Conservation (phyloP, 2,113 vertebrate species). For the Miniopterus natalensis region DNA sequence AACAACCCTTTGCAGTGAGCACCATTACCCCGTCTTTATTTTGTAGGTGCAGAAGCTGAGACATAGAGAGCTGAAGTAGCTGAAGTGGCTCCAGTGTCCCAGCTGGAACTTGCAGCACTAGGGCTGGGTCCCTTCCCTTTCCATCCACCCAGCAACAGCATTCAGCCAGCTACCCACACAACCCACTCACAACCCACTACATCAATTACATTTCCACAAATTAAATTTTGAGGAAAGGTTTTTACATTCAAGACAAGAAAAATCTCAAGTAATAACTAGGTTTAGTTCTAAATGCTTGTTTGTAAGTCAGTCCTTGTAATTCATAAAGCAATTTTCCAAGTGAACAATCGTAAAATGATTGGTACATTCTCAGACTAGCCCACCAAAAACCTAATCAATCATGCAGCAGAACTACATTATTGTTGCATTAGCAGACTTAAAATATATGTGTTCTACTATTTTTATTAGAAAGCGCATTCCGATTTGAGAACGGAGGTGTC, state of each 20-base stretch:
- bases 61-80: background rate
- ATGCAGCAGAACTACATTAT: background rate
- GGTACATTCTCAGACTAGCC: background rate
- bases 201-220: background rate
- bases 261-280: background rate
- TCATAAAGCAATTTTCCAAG: conserved; percentile 24
- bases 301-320: background rate
- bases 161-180: background rate
- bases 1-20: background rate
- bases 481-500: background rate
- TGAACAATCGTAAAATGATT: background rate
- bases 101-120: background rate
- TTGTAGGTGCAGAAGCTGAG: background rate
- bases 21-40: background rate
- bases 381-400: background rate
- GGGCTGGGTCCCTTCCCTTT: background rate
- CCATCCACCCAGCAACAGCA: background rate
- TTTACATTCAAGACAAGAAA: background rate
- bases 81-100: background rate
- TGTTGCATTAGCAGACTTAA: background rate
- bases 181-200: background rate
- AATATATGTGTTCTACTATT: background rate
- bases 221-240: background rate
- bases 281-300: background rate
- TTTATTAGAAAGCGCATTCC: background rate